Percentiles rank a stretch among this genome's conserved stretches.
Evolutionary conservation across 1,140 invertebrate genomes (phyloP).

Genomic region (Eumeta japonica): DNA sequence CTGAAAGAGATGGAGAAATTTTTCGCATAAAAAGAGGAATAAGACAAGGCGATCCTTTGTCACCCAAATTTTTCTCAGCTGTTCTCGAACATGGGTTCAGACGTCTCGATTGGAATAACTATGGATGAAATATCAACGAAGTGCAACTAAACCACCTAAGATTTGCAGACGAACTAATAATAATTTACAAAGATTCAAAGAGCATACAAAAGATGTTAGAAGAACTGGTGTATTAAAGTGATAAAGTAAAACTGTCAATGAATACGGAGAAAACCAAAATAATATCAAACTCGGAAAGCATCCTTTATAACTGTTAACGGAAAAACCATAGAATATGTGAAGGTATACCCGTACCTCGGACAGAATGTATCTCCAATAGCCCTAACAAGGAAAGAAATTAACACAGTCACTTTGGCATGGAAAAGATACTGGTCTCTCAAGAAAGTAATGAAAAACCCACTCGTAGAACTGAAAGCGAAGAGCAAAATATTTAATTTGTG

Average conservation of each 20-base stretch:
- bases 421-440: conserved; percentile 12
- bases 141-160: conserved; percentile 11
- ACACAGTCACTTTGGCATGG: conserved; percentile 11
- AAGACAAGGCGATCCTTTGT: conserved; percentile 15
- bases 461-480: conserved; percentile 8
- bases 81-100: conserved; percentile 13
- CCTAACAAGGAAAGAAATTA: conserved; percentile 14
- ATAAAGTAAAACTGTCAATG: too few species aligned
- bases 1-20: too few species aligned
- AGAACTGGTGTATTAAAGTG: too few species aligned
- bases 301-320: conserved; percentile 6
- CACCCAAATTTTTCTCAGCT: conserved; percentile 15
- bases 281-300: too few species aligned
- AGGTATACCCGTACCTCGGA: conserved; percentile 13
- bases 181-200: too few species aligned
- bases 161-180: conserved; percentile 14
- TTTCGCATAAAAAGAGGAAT: conserved; percentile 15
- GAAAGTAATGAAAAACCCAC: conserved; percentile 12
- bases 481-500: too few species aligned
- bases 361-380: conserved; percentile 14
- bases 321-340: conserved; percentile 11
- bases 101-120: conserved; percentile 11
- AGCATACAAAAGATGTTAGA: too few species aligned
- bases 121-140: conserved; percentile 14
- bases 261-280: too few species aligned